These are phyloP conservation scores for Morinoia aosen DNA, from an alignment of 2,888 invertebrate genomes.

Conservation along the genomic window DNA sequence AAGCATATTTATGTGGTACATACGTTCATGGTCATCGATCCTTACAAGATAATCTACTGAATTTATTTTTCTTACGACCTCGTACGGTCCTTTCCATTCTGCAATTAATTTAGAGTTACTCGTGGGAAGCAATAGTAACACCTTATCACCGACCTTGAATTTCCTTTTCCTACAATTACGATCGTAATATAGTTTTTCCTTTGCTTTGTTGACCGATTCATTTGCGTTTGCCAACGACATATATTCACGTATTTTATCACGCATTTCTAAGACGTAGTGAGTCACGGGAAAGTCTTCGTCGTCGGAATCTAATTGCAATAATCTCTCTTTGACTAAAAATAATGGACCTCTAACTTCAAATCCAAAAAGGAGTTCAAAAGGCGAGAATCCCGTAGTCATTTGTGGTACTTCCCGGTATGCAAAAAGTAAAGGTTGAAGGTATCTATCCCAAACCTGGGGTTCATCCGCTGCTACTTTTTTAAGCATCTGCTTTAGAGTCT, in stretches of 20 bases:
- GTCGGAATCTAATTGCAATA: background rate
- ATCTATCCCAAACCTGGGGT: background rate
- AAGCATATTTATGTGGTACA: constrained; percentile 2
- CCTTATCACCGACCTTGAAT: background rate
- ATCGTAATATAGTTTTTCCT: background rate
- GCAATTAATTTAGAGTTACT: background rate
- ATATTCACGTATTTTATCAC: background rate
- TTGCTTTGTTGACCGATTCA: background rate
- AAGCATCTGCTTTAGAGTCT: background rate
- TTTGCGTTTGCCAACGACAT: background rate
- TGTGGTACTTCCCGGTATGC: constrained; percentile 29
- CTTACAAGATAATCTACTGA: background rate
- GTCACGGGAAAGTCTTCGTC: background rate
- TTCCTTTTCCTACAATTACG: too few relatives aligned
- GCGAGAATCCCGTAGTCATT: background rate
- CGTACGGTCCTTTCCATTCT: constrained; percentile 7
- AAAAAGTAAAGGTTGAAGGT: background rate
- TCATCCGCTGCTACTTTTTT: background rate
- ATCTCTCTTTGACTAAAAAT: background rate
- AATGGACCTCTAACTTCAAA: constrained; percentile 8
- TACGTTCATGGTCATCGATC: background rate
- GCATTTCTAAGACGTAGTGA: background rate
- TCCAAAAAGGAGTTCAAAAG: background rate
- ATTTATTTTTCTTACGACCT: background rate
- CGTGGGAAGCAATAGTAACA: background rate